Evolutionary conservation across 2,888 invertebrate species (phyloP), one percentile per base, ranked within the genome.

Genomic region (Phortica magna): DNA sequence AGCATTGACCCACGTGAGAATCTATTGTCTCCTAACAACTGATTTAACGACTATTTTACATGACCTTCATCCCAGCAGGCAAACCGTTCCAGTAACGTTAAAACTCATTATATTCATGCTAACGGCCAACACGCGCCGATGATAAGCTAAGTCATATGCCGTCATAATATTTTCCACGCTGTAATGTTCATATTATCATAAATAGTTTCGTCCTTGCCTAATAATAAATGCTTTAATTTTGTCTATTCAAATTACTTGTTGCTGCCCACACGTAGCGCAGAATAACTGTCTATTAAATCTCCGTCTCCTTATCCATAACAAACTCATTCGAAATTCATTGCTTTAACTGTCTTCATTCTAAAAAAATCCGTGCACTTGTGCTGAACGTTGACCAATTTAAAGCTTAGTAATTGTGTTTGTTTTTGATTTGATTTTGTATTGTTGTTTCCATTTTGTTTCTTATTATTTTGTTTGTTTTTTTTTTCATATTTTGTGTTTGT

Each of bases 231-330:
- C 74, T 79, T 75, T 79, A 79, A 85, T 84, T 84, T 79, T 53
- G 82, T 84, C 87, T 79, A 87, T 85, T 82, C 70, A 83, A 78
- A 79, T 75, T 73, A 68, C 70, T 70, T 48, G 43, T 57, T 59
- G 59, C 19, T 67, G 48, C 31, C 74, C 39, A 41, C 6, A 41
- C 31, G 22, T 22, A 5, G 22, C 7, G 43, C 53, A 57, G 53
- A 48, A 41, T 41, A 22, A 22, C 31, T 4, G 31, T 31, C 31
- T 61, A 19, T 61, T 72, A 31, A 43, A 48, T 14, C 48, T 14
- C 48, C 48, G 7, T 14, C 48, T 14, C 9, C 48, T 48, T 5
- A 48, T 0, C 48, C 48, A 48, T 12, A 7, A 48, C 10, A 12
- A 48, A 2, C 48, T 48, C 9, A 48, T 9, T 5, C 9, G 48